Evolutionary conservation across 2,888 invertebrate species (phyloP), one percentile per base, ranked within the genome.

Genomic region (Epistrophella euchroma): DNA sequence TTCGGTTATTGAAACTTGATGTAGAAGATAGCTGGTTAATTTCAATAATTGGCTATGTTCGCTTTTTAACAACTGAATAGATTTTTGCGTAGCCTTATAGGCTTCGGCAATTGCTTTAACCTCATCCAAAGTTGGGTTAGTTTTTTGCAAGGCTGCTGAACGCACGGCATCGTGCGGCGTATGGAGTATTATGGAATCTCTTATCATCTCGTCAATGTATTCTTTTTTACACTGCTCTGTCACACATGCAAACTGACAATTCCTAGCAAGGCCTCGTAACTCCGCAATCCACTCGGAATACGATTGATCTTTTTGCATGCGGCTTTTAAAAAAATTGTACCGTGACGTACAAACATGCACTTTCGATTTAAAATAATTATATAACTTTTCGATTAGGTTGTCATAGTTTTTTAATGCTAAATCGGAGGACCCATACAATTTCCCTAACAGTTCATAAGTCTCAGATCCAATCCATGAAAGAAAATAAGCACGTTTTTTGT

Each of bases 91-190:
- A 15, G 71, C 15, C 37, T 71, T 64, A 25, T 55, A 78, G 5
- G 71, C 62, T 72, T 78, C 71, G 10, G 71, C 78, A n/a, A 78
- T 43, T 9, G 71, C 2, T 45, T 35, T 62, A 2, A 78, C 71
- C 25, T 78, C 71, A 11, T 78, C 71, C 15, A 78, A 45, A 13
- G 77, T 64, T n/a, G 70, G 76, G 9, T 77, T 77, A 5, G 52
- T 50, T 52, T 77, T 70, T 37, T 78, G 71, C 3, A 78, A 15
- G 0, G 62, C 62, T 35, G 52, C 71, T 40, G 71, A 28, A 19
- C 77, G 77, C 25, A 78, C 62, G 10, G 76, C 50, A 15, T 76
- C 76, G 32, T 76, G 70, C 7, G 76, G 70, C 17, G 55, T 78
- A 9, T 78, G 66, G 10, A 76, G 13, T 40, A 76, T 58, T 7